Evolutionary conservation across 2,888 invertebrate species (phyloP).

Genomic region (Temnothorax rugatulus): DNA sequence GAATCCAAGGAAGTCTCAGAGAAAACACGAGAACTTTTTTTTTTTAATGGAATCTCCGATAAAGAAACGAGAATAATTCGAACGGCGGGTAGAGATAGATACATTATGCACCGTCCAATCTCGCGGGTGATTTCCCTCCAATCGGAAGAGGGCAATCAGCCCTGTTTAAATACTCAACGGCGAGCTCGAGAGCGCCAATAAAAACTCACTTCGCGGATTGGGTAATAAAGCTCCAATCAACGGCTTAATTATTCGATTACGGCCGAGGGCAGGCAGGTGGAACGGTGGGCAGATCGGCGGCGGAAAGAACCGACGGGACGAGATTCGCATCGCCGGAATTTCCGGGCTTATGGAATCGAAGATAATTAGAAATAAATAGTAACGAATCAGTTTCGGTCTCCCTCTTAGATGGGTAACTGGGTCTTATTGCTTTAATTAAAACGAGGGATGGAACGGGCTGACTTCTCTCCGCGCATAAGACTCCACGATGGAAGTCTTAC

Average conservation of each 20-base stretch:
- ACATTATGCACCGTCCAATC: conserved; percentile 81
- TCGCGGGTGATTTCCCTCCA: conserved; percentile 79
- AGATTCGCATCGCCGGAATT: conserved; percentile 58
- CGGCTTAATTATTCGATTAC: conserved; percentile 86
- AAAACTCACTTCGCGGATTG: conserved; percentile 86
- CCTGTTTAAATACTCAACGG: conserved; percentile 82
- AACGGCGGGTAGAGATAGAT: conserved; percentile 71
- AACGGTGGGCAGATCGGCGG: conserved; percentile 63
- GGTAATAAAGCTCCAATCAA: conserved; percentile 86
- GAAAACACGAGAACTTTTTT: conserved; percentile 21
- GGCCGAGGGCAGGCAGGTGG: conserved; percentile 61
- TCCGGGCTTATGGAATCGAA: conserved; percentile 83
- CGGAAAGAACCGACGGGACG: conserved; percentile 55
- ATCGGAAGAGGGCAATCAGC: conserved; percentile 81
- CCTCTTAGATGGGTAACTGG: conserved; percentile 60
- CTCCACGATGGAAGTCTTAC: conserved; percentile 51
- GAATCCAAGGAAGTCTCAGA: neutral
- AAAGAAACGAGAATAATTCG: conserved; percentile 66
- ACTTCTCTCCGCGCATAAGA: conserved; percentile 59
- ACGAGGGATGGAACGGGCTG: conserved; percentile 67
- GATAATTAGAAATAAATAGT: conserved; percentile 86
- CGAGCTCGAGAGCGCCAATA: conserved; percentile 82
- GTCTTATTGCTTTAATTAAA: conserved; percentile 86
- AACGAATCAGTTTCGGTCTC: conserved; percentile 69
- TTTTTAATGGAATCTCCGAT: conserved; percentile 54